These are phyloP conservation scores for Athene noctua DNA, from an alignment of 2,113 vertebrate genomes.

Conservation along the genomic window DNA sequence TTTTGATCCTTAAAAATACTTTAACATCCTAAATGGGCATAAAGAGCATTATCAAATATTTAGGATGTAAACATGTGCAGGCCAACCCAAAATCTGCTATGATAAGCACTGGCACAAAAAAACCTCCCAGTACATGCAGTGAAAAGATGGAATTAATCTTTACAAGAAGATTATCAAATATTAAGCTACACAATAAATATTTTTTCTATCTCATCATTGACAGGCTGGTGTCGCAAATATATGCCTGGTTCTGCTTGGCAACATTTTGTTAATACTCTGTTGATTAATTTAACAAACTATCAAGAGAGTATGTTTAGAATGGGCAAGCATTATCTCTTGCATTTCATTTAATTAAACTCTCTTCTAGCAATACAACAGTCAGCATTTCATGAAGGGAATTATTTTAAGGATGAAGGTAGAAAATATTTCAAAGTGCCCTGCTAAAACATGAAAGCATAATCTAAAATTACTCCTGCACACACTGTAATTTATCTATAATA, in stretches of 20 bases:
- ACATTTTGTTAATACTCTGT: slow-evolving; percentile 55
- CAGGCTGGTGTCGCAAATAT: slow-evolving; percentile 21
- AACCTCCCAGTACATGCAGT: not conserved
- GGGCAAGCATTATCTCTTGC: slow-evolving; percentile 67
- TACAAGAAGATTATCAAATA: slow-evolving; percentile 32
- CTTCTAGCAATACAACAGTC: slow-evolving; percentile 63
- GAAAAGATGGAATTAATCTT: slow-evolving; percentile 9
- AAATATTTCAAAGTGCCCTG: slow-evolving; percentile 59
- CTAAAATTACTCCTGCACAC: slow-evolving; percentile 56
- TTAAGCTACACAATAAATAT: not conserved
- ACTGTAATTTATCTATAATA: slow-evolving; percentile 67
- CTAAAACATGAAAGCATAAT: slow-evolving; percentile 64
- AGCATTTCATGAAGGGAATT: slow-evolving; percentile 66
- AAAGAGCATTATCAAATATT: not conserved
- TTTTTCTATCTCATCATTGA: slow-evolving; percentile 10
- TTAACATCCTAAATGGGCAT: not conserved
- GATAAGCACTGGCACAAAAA: not conserved
- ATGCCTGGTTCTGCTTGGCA: slow-evolving; percentile 51
- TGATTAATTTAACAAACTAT: slow-evolving; percentile 74
- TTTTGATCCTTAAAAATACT: not conserved
- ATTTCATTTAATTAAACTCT: slow-evolving; percentile 77
- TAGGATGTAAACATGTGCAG: not conserved
- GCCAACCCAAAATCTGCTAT: not conserved
- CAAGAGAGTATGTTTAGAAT: slow-evolving; percentile 66
- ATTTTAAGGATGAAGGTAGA: slow-evolving; percentile 65